Evolutionary conservation across 2,113 vertebrate genomes (phyloP).

Genomic region (Nanorana parkeri): DNA sequence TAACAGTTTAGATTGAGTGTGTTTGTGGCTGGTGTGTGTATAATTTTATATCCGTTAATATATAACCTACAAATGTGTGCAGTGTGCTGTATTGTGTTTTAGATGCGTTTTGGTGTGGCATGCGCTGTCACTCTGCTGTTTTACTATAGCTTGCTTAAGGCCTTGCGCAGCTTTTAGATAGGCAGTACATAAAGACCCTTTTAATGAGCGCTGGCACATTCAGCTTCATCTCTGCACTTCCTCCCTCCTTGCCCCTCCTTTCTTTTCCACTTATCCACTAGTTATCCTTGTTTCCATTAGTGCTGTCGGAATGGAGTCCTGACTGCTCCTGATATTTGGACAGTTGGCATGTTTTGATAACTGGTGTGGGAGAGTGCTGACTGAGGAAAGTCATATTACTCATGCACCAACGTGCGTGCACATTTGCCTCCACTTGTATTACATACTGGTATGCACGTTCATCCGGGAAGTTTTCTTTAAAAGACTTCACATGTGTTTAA

Average conservation of each 20-base stretch:
- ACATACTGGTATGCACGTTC: neutral
- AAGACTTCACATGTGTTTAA: too few relatives aligned
- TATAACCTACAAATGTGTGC: neutral
- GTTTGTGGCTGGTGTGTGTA: neutral
- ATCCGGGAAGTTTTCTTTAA: neutral
- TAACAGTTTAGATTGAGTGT: neutral
- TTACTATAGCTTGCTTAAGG: slow-evolving; percentile 23
- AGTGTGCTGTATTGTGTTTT: slow-evolving; percentile 14
- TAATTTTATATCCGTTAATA: neutral
- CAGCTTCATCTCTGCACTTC: neutral
- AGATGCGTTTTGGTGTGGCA: slow-evolving; percentile 34
- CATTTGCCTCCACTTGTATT: neutral
- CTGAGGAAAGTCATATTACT: neutral
- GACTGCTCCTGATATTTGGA: slow-evolving; percentile 12
- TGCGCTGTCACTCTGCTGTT: slow-evolving; percentile 21
- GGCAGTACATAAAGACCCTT: neutral
- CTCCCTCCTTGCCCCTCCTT: slow-evolving; percentile 1
- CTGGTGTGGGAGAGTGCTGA: slow-evolving; percentile 40
- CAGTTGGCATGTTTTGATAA: slow-evolving; percentile 6
- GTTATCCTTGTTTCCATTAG: neutral
- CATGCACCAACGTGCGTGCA: neutral
- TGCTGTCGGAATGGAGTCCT: slow-evolving; percentile 8
- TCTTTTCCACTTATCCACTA: too few relatives aligned
- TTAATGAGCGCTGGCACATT: slow-evolving; percentile 19
- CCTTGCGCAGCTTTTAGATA: slow-evolving; percentile 28